Evolutionary conservation across 2,888 invertebrate genomes (phyloP).

Genomic region (Synanthedon andrenaeformis): DNA sequence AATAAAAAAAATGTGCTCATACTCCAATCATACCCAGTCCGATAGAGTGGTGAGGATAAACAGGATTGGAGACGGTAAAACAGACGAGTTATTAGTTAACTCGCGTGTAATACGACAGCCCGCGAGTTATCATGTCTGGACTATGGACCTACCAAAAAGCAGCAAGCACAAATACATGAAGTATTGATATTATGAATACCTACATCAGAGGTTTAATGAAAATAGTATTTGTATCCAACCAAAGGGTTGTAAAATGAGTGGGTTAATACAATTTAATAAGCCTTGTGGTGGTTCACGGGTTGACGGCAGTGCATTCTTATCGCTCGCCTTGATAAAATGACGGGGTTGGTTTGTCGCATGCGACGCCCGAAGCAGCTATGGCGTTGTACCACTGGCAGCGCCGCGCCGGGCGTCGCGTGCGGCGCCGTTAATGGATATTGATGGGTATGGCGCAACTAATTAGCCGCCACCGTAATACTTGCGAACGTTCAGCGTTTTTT

Average conservation of each 20-base stretch:
- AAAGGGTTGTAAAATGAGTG: not conserved
- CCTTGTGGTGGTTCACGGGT: constrained; percentile 12
- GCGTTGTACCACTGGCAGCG: constrained; percentile 8
- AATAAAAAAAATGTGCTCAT: too few relatives aligned
- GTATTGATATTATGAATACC: too few relatives aligned
- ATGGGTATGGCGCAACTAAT: constrained; percentile 63
- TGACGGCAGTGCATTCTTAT: constrained; percentile 49
- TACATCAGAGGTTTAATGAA: too few relatives aligned
- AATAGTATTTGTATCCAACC: too few relatives aligned
- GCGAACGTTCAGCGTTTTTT: constrained; percentile 25
- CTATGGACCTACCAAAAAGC: too few relatives aligned
- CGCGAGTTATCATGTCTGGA: too few relatives aligned
- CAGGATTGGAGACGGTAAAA: too few relatives aligned
- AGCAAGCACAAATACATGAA: too few relatives aligned
- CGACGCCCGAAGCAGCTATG: constrained; percentile 14
- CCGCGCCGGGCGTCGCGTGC: constrained; percentile 47
- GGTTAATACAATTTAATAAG: not conserved
- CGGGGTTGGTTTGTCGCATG: constrained; percentile 36
- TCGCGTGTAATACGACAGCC: too few relatives aligned
- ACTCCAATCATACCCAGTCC: too few relatives aligned
- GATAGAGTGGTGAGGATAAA: too few relatives aligned
- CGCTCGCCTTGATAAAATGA: constrained; percentile 34
- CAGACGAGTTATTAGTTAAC: too few relatives aligned
- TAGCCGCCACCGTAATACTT: constrained; percentile 43
- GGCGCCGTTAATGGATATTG: constrained; percentile 69